A percentile compares a stretch with the other conserved stretches of the same genome.
Conservation (phyloP, 2,888 invertebrate genomes). For the Smittia sp. region DNA sequence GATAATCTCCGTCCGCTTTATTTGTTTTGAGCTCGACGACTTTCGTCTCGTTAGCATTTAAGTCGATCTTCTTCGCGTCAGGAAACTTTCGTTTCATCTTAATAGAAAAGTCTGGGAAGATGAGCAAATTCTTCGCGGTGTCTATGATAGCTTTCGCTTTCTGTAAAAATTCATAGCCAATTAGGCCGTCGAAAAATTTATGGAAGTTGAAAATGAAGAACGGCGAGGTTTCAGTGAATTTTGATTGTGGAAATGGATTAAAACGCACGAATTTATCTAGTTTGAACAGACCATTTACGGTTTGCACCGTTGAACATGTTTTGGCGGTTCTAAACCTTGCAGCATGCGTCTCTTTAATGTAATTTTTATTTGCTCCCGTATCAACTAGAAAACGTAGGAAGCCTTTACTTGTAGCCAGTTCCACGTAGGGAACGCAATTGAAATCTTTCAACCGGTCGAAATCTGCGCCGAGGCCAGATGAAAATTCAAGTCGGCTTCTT, state of each 20-base stretch:
- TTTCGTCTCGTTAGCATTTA: background rate
- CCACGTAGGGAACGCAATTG: background rate
- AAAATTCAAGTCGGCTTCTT: background rate
- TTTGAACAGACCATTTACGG: background rate
- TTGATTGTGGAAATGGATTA: background rate
- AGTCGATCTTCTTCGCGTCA: background rate
- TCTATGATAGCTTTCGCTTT: background rate
- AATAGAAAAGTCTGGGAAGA: background rate
- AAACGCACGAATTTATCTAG: background rate
- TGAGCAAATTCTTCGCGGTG: background rate
- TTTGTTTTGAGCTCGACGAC: background rate
- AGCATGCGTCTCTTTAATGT: background rate
- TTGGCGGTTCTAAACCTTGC: background rate
- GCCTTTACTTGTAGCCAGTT: background rate
- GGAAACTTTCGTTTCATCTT: background rate
- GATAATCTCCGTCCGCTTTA: too few species aligned
- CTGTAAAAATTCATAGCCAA: background rate
- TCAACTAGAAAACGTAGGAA: background rate
- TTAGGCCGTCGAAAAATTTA: background rate
- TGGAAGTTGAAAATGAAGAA: background rate
- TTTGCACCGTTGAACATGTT: background rate
- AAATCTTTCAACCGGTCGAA: background rate
- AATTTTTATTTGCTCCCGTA: background rate
- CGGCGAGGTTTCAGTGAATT: background rate
- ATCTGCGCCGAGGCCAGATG: background rate